These are phyloP conservation scores for Pteropus rufus DNA, from an alignment of 2,797 vertebrate genomes.

Conservation along the genomic window DNA sequence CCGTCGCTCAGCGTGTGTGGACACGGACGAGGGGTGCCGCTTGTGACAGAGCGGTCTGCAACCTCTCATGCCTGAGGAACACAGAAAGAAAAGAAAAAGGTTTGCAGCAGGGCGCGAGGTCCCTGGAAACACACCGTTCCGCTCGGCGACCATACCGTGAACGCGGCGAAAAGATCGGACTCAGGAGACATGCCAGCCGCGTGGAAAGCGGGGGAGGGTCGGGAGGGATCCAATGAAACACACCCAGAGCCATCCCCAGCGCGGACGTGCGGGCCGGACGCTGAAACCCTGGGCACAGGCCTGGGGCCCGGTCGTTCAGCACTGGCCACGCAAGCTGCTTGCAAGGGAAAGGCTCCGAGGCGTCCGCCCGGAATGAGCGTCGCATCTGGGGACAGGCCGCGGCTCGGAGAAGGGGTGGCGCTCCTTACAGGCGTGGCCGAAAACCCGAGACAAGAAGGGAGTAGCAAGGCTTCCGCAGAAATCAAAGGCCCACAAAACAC, in stretches of 20 bases:
- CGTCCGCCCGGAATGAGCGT: not conserved
- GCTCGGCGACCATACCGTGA: not conserved
- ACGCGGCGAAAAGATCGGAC: not conserved
- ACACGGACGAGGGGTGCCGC: not conserved
- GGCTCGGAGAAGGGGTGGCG: not conserved
- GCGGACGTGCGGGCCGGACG: not conserved
- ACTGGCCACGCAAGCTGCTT: not conserved
- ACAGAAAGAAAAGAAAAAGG: not conserved
- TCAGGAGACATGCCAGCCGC: not conserved
- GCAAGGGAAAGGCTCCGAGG: not conserved
- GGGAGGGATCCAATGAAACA: not conserved
- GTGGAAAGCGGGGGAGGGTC: not conserved
- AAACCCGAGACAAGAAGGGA: not conserved
- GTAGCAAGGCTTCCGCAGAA: not conserved
- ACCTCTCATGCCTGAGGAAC: not conserved
- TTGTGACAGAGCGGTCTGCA: not conserved
- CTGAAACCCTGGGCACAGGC: not conserved
- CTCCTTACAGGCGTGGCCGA: not conserved
- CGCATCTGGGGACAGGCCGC: not conserved
- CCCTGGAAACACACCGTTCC: not conserved
- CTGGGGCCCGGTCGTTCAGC: not conserved
- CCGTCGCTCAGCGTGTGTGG: not conserved
- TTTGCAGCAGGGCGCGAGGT: not conserved
- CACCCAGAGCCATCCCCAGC: not conserved
- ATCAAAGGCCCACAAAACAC: not conserved